A percentile compares a stretch with the other conserved stretches of the same genome.
These are phyloP conservation scores for Smittia sp. DNA, from an alignment of 2,888 invertebrate genomes.

Conservation along the genomic window DNA sequence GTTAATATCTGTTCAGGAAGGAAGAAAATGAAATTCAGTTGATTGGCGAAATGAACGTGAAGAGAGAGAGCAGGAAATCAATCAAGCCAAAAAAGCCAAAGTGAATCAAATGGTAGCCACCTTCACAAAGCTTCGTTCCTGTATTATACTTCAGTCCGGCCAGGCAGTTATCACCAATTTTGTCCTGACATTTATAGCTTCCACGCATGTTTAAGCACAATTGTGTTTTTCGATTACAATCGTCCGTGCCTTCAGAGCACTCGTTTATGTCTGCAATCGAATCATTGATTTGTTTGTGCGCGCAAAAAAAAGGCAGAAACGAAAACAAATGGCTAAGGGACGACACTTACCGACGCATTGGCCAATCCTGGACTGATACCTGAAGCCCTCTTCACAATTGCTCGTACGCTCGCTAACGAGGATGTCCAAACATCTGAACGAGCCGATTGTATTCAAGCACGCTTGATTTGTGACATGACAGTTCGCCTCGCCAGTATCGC, in stretches of 20 bases:
- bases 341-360: conserved; percentile 60
- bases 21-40: conserved; percentile 7
- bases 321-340: not conserved
- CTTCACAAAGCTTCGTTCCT: conserved; percentile 59
- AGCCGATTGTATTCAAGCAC: conserved; percentile 69
- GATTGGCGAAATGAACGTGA: not conserved
- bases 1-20: conserved; percentile 64
- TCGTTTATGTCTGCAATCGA: conserved; percentile 65
- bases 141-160: conserved; percentile 63
- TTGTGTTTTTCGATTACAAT: conserved; percentile 65
- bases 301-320: not conserved
- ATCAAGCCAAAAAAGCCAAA: conserved; percentile 8
- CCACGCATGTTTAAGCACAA: conserved; percentile 71
- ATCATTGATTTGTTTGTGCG: not conserved
- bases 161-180: conserved; percentile 61
- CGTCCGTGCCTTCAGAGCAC: conserved; percentile 62
- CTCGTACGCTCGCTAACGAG: conserved; percentile 43
- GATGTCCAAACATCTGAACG: conserved; percentile 59
- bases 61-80: not conserved
- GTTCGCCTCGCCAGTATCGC: conserved; percentile 64
- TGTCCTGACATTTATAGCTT: conserved; percentile 66
- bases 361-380: conserved; percentile 55
- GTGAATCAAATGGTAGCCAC: conserved; percentile 48
- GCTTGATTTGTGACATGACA: conserved; percentile 62
- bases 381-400: conserved; percentile 55